Evolutionary conservation across 2,113 vertebrate genomes (phyloP), one percentile per base, ranked within the genome.

Genomic region (Acrocephalus kingi): DNA sequence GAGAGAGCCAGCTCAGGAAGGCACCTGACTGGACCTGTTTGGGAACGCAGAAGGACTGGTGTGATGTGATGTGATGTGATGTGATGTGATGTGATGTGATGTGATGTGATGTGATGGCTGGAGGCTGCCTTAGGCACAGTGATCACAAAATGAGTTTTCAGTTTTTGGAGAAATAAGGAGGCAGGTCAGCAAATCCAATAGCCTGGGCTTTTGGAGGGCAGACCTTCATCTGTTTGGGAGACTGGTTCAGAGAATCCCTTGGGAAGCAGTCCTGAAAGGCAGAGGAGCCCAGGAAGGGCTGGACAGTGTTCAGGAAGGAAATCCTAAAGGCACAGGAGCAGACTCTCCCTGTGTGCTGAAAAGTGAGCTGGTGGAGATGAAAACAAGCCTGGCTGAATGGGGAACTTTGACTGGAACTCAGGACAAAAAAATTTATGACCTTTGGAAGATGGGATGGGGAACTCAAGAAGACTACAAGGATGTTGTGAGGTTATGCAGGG

Each of bases 71-170:
- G 51, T 43, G 68, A 12, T 68, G 55, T 43, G 43, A 30, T 39
- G 58, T n/a, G n/a, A n/a, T 84, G 28, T 25, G 64, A 9, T 76
- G 55, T 43, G 43, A 30, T 84, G 28, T 25, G 64, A 9, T 76
- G 55, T 43, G 43, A 30, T 39, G 51, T 43, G 68, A 12, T 68
- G 55, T 43, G 43, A 30, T 39, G 58, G 37, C n/a, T 84, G 45
- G 45, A 52, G 43, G 31, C 27, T 0, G 0, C 56, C 41, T 35
- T 23, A 31, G 41, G 63, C 72, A 43, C 13, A 62, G 31, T 0
- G 0, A 49, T 63, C 63, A 33, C 35, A 28, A 63, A 68, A 56
- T 20, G 48, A 28, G 9, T 39, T 68, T 46, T 54, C 28, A 46
- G 2, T 6, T 75, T n/a, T 61, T 39, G 17, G 30, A 75, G 54